These are phyloP conservation scores for Caprella mutica DNA, from an alignment of 2,888 invertebrate species.

Conservation along the genomic window DNA sequence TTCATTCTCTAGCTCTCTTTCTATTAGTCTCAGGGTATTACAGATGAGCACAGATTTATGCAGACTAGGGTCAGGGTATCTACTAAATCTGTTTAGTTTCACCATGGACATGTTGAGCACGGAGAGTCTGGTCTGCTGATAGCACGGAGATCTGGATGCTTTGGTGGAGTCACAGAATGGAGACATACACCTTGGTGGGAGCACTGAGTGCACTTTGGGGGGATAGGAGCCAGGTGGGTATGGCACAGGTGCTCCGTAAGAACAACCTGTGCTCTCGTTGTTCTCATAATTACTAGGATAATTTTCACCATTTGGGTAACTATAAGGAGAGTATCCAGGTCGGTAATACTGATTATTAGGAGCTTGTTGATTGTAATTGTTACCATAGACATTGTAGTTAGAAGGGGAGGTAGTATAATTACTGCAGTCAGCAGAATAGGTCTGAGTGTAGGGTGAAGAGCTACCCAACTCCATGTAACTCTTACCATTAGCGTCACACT, in stretches of 20 bases:
- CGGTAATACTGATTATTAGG: conserved; percentile 9
- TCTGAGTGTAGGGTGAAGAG: conserved; percentile 29
- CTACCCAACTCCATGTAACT: conserved; percentile 73
- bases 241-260: conserved; percentile 18
- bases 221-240: conserved; percentile 1
- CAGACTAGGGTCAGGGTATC: conserved; percentile 77
- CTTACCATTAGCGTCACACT: conserved; percentile 78
- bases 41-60: conserved; percentile 84
- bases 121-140: conserved; percentile 71
- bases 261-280: conserved; percentile 15
- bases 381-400: conserved; percentile 17
- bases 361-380: conserved; percentile 11
- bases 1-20: conserved; percentile 68
- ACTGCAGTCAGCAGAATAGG: conserved; percentile 27
- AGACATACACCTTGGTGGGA: conserved; percentile 22
- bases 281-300: conserved; percentile 12
- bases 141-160: conserved; percentile 69
- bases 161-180: conserved; percentile 52
- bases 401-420: conserved; percentile 33
- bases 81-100: conserved; percentile 74
- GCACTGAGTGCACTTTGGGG: neutral
- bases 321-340: conserved; percentile 14
- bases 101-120: conserved; percentile 85
- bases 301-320: conserved; percentile 12
- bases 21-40: conserved; percentile 77